Evolutionary conservation across 2,113 vertebrate species (phyloP).

Genomic region (Glaucidium brasilianum): DNA sequence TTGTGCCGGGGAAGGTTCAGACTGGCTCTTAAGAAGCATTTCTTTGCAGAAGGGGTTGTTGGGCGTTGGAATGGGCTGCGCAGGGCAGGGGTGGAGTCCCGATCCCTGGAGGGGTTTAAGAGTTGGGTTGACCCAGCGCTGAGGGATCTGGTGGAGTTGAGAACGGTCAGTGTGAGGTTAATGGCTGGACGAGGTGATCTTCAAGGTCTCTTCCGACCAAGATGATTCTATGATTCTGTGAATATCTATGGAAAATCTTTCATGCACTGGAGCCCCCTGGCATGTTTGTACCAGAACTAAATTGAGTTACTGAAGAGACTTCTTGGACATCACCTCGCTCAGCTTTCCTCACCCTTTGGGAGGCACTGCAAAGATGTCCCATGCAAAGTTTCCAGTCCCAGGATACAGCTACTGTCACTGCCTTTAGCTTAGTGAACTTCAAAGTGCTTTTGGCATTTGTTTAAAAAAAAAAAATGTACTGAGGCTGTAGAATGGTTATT

Average conservation of each 20-base stretch:
- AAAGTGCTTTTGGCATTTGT: background rate
- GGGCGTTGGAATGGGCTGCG: no score
- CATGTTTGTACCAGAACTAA: background rate
- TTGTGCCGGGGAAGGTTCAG: no score
- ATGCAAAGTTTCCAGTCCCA: background rate
- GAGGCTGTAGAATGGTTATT: background rate
- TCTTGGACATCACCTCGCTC: fast-evolving
- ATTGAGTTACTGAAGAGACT: background rate
- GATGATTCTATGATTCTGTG: no score
- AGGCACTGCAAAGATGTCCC: background rate
- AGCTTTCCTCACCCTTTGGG: background rate
- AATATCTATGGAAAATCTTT: background rate
- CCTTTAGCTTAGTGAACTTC: background rate
- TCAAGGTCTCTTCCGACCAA: no score
- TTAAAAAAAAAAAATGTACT: background rate
- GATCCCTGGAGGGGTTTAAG: no score
- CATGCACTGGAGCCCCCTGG: background rate
- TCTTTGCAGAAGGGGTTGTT: no score
- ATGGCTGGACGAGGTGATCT: no score
- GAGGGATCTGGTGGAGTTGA: no score
- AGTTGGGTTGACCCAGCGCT: no score
- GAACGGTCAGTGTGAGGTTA: no score
- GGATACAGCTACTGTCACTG: background rate
- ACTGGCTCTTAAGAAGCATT: no score
- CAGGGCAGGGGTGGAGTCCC: no score